Evolutionary conservation across 1,140 invertebrate genomes (phyloP).

Genomic region (Listronotus oregonensis): DNA sequence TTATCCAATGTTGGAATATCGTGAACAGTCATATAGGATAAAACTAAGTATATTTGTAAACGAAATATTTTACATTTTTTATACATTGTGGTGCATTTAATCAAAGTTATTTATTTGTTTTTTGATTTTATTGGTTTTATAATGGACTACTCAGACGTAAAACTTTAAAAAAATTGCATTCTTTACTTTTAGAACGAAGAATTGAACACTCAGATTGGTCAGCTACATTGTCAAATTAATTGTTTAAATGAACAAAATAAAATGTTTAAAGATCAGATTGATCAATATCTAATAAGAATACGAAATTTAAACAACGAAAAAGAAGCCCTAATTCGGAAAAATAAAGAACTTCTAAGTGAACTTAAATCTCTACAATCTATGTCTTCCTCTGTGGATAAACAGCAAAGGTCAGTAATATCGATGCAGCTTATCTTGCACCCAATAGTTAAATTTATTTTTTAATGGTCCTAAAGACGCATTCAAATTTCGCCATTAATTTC

Average conservation of each 20-base stretch:
- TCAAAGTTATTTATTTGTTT: too few species aligned
- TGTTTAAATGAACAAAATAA: conserved; percentile 40
- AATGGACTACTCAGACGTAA: too few species aligned
- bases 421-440: background rate
- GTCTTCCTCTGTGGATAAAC: conserved; percentile 17
- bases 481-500: too few species aligned
- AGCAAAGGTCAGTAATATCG: conserved; percentile 40
- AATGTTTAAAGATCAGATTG: conserved; percentile 37
- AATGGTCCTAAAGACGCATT: too few species aligned
- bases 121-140: too few species aligned
- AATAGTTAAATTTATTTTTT: background rate
- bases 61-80: too few species aligned
- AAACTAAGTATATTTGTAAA: too few species aligned
- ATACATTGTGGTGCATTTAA: too few species aligned
- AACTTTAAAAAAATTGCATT: too few species aligned
- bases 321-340: conserved; percentile 39
- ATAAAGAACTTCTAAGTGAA: conserved; percentile 40
- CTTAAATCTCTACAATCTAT: conserved; percentile 41
- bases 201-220: conserved; percentile 33
- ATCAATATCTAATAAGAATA: conserved; percentile 43
- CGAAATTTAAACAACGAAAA: conserved; percentile 43
- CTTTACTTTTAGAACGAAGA: conserved; percentile 42
- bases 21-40: too few species aligned
- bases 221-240: conserved; percentile 32
- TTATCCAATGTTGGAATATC: too few species aligned